Evolutionary conservation across 1,140 invertebrate species (phyloP).

Genomic region (Bursaphelenchus mucronatus): DNA sequence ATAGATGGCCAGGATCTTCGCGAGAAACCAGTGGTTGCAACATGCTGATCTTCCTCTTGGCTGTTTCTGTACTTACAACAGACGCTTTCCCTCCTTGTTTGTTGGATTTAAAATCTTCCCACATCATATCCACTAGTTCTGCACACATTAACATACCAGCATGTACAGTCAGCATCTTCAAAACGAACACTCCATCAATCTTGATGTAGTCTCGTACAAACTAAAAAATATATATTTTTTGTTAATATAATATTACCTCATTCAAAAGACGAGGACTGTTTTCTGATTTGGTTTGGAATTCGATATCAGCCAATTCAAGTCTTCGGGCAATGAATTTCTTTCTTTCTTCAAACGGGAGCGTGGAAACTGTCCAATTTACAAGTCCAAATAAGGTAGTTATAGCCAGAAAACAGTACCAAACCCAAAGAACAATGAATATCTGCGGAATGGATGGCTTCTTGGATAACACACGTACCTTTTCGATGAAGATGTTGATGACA

Average conservation of each 20-base stretch:
- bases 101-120: conserved; percentile 38
- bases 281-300: conserved; percentile 43
- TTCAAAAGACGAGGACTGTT: conserved; percentile 14
- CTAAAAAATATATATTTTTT: conserved; percentile 23
- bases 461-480: conserved; percentile 54
- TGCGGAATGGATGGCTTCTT: conserved; percentile 19
- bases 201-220: conserved; percentile 57
- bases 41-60: conserved; percentile 44
- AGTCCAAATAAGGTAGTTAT: conserved; percentile 55
- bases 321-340: conserved; percentile 55
- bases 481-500: conserved; percentile 63
- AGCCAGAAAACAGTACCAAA: conserved; percentile 65
- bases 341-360: conserved; percentile 20
- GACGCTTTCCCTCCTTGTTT: conserved; percentile 7
- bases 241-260: conserved; percentile 2
- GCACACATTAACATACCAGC: conserved; percentile 49
- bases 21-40: conserved; percentile 48
- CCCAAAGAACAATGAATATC: conserved; percentile 64
- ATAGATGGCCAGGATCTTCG: conserved; percentile 27
- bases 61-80: neutral
- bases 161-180: conserved; percentile 58
- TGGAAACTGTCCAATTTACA: conserved; percentile 5
- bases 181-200: conserved; percentile 56
- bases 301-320: conserved; percentile 59
- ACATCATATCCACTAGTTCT: conserved; percentile 47